Base-by-base conservation (phyloP, 2,113 vertebrate species). In the Microtus montanus region DNA sequence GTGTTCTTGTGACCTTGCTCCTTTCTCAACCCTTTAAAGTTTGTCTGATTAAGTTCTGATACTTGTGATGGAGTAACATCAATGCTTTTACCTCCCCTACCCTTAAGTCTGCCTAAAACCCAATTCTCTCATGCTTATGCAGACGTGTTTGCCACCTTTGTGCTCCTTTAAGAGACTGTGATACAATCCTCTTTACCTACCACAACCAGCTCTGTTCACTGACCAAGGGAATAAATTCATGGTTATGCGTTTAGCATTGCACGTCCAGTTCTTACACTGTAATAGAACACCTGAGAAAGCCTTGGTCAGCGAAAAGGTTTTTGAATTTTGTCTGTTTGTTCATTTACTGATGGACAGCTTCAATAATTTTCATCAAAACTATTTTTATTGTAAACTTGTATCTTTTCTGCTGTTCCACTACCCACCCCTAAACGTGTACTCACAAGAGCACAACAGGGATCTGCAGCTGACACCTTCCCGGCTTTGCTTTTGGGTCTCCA, bases 401-500 rank as follows among this genome's bases (percentile, higher is more conserved):
- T 94, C 49, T 9, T 82, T 78, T 89, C 33, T 58, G 87, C 84
- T 87, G 20, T 63, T 58, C 35, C 61, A 71, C 33, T 70, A 10
- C 71, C 78, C 44, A n/a, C 68, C 64, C 63, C 35, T 7, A 11
- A 11, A 38, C 26, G 73, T 14, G 38, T 93, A 26, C 11, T 77
- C 64, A 88, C 77, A 44, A 92, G 95, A 93, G 66, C 30, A 82
- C 30, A n/a, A 19, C 68, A 80, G 47, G 80, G 26, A 89, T 85
- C 94, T 92, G 49, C 41, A 63, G 85, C n/a, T 79, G 91, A 95
- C 41, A 92, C 82, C 41, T 95, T 92, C 47, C 35, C 11, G n/a
- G 64, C 19, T 94, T 90, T 95, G 52, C 61, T 77, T 93, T 91
- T 94, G 75, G 33, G 80, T 63, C 26, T 92, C 85, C 88, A 95